Evolutionary conservation across 2,797 vertebrate genomes (phyloP), one percentile per base, ranked within the genome.

Genomic region (Lacerta viridis): DNA sequence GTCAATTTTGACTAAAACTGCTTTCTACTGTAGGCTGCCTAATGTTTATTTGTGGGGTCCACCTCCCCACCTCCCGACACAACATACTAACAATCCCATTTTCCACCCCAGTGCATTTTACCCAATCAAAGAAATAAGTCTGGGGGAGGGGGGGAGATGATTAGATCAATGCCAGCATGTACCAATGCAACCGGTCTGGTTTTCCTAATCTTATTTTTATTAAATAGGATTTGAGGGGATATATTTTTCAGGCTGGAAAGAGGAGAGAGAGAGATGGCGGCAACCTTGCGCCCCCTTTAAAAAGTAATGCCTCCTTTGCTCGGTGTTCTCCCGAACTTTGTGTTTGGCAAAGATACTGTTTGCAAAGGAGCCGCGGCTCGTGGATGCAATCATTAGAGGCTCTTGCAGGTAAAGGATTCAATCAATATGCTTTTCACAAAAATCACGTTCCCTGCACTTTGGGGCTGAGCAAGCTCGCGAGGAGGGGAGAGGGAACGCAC

Each of bases 371-470:
- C 68, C 39, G 18, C 11, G 11, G 72, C 83, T 92, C 50, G 1
- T 61, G 85, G 86, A 69, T 55, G 55, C 55, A 86, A 87, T 84
- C 88, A 83, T 92, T 87, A 77, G 9, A 87, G 74, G 36, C 41
- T 92, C 90, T 90, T 77, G 82, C 76, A 91, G 90, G 89, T 92
- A 91, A 90, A 39, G 89, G 88, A 92, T 90, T 72, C 33, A 76
- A 77, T 90, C 90, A 91, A 88, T 89, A 75, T 92, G 71, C 88
- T 92, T 93, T 64, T 75, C 39, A 81, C 68, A 33, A 92, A 92
- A 92, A 91, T 2, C 74, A 84, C 4, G 39, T 90, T 85, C 90
- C 84, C 50, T 83, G 46, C 59, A 41, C 33, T 90, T 69, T 88
- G 59, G 17, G 50, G 89, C 86, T 83, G 79, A 92, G 87, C 64